These are phyloP conservation scores for Orthonyx spaldingii DNA, from an alignment of 2,113 vertebrate genomes.

Conservation along the genomic window DNA sequence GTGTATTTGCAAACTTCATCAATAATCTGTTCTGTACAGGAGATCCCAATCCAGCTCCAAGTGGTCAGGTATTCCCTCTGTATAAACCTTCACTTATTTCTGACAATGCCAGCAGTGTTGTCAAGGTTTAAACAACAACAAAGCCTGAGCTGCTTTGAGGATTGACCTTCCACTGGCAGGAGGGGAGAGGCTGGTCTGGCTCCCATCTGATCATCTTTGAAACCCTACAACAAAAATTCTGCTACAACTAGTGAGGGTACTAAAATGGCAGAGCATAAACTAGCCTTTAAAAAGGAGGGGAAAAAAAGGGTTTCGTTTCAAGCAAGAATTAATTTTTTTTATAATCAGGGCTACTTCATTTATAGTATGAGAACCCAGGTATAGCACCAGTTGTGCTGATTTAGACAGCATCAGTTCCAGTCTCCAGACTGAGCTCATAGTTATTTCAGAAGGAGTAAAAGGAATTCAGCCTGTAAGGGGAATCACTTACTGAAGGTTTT, in stretches of 20 bases:
- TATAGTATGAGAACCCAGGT: not conserved
- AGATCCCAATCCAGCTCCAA: not conserved
- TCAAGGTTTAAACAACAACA: conserved; percentile 29
- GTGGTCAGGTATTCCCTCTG: not conserved
- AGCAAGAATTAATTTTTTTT: not conserved
- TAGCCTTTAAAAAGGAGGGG: not conserved
- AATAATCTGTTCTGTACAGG: not conserved
- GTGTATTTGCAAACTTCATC: not conserved
- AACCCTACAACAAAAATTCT: not conserved
- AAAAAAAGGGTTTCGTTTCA: not conserved
- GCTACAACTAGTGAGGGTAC: not conserved
- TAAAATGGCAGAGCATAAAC: not conserved
- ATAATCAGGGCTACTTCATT: not conserved
- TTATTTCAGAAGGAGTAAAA: not conserved
- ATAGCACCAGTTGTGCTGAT: not conserved
- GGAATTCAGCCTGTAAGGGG: not conserved
- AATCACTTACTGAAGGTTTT: not conserved
- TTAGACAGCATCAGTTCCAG: not conserved
- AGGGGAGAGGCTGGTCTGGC: not conserved
- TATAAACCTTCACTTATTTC: not conserved
- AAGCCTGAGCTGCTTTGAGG: conserved; percentile 20
- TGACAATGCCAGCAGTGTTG: not conserved
- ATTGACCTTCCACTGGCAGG: not conserved
- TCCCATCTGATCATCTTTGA: not conserved
- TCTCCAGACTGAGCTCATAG: not conserved